Evolutionary conservation across 2,888 invertebrate species (phyloP).

Genomic region (Andrena dorsata): DNA sequence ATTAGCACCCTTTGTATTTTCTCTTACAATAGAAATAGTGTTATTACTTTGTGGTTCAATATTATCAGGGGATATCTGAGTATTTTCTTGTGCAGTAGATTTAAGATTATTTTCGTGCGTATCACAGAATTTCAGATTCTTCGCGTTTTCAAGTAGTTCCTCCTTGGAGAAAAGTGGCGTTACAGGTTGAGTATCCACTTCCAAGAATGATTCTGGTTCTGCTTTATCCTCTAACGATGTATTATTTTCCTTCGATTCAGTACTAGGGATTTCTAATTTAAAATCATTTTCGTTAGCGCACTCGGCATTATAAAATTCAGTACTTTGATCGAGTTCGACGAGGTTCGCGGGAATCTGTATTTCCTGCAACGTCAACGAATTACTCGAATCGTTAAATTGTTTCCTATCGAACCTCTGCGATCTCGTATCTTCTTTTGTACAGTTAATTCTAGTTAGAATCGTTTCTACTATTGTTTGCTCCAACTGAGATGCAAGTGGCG

Average conservation of each 20-base stretch:
- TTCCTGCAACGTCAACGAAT: neutral
- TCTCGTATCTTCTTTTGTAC: conserved; percentile 9
- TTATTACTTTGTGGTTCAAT: neutral
- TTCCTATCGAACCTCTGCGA: neutral
- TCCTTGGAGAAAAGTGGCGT: neutral
- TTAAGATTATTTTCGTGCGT: neutral
- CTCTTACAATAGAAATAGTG: neutral
- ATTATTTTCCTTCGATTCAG: too few species aligned
- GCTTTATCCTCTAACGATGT: too few species aligned
- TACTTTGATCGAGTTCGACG: neutral
- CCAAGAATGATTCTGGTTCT: too few species aligned
- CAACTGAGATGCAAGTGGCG: neutral
- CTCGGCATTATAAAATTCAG: too few species aligned
- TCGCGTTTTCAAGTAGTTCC: conserved; percentile 10
- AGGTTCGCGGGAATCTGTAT: neutral
- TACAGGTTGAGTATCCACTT: too few species aligned
- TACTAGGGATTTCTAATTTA: too few species aligned
- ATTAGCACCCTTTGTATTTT: conserved; percentile 1
- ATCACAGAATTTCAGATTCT: neutral
- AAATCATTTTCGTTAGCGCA: too few species aligned
- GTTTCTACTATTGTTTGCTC: conserved; percentile 19
- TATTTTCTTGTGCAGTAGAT: neutral
- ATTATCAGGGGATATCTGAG: neutral
- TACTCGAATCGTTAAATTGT: neutral
- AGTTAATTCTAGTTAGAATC: conserved; percentile 7